Evolutionary conservation across 1,140 invertebrate genomes (phyloP).

Genomic region (Calliopsis andreniformis): DNA sequence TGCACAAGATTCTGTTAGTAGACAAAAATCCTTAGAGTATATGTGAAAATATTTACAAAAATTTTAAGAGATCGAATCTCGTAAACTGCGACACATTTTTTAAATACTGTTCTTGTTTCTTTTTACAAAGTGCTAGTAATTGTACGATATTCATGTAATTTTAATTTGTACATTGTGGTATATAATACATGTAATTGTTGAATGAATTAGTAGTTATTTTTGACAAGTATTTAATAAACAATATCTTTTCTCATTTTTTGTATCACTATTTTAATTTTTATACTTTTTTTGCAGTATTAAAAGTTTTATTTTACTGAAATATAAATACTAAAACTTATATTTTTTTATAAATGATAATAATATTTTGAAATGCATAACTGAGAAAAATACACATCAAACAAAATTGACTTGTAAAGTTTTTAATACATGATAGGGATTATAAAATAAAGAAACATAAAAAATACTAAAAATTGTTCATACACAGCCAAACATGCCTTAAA

Average conservation of each 20-base stretch:
- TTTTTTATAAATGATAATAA: no score
- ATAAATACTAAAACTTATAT: no score
- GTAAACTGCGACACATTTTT: neutral
- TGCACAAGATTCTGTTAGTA: slow-evolving; percentile 5
- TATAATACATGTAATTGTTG: slow-evolving; percentile 15
- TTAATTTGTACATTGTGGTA: neutral
- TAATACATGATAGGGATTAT: neutral
- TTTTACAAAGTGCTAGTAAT: neutral
- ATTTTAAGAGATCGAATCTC: slow-evolving; percentile 3
- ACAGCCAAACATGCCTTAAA: neutral
- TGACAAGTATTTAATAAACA: slow-evolving; percentile 30
- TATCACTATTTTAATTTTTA: neutral
- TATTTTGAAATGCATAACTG: no score
- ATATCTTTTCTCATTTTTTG: neutral
- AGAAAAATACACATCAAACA: no score
- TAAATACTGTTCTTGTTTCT: slow-evolving; percentile 5
- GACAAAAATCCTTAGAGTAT: slow-evolving; percentile 3
- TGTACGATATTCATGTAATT: neutral
- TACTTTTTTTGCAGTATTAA: neutral
- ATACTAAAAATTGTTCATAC: no score
- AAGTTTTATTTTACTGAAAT: neutral
- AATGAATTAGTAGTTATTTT: neutral
- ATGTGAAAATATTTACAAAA: slow-evolving; percentile 19
- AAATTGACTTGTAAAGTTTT: neutral
- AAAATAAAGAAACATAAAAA: neutral